Conservation (phyloP, 2,797 vertebrate genomes). For the Craterocephalus amniculus region DNA sequence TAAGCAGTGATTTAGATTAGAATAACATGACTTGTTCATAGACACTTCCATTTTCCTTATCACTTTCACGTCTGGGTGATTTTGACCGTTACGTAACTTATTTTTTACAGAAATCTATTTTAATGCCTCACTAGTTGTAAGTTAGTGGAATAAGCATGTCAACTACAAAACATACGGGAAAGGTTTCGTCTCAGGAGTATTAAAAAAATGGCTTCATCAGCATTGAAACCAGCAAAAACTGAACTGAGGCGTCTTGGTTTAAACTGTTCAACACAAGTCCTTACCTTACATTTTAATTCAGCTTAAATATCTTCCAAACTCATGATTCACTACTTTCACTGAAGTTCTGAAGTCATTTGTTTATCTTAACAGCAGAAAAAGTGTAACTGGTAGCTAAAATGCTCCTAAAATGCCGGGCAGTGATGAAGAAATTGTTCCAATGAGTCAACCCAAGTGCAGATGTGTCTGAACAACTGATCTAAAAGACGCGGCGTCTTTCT, state of each 20-base stretch:
- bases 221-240: constrained; percentile 2
- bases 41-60: constrained; percentile 59
- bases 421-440: neutral
- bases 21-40: constrained; percentile 56
- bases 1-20: constrained; percentile 60
- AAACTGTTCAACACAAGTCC: neutral
- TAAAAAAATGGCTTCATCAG: neutral
- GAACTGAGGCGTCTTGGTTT: neutral
- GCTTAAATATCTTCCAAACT: neutral
- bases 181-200: neutral
- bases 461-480: neutral
- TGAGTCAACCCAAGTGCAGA: constrained; percentile 4
- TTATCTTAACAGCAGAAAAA: neutral
- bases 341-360: neutral
- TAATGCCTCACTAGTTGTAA: constrained; percentile 30
- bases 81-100: constrained; percentile 52
- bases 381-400: constrained; percentile 2
- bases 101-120: constrained; percentile 25
- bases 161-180: constrained; percentile 8
- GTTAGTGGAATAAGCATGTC: constrained; percentile 20
- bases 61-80: constrained; percentile 40
- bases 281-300: neutral
- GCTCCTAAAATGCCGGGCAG: fast-evolving
- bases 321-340: neutral
- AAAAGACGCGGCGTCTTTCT: constrained; percentile 10